Conservation (phyloP, 2,113 vertebrate species). For the Paradisaea rubra region DNA sequence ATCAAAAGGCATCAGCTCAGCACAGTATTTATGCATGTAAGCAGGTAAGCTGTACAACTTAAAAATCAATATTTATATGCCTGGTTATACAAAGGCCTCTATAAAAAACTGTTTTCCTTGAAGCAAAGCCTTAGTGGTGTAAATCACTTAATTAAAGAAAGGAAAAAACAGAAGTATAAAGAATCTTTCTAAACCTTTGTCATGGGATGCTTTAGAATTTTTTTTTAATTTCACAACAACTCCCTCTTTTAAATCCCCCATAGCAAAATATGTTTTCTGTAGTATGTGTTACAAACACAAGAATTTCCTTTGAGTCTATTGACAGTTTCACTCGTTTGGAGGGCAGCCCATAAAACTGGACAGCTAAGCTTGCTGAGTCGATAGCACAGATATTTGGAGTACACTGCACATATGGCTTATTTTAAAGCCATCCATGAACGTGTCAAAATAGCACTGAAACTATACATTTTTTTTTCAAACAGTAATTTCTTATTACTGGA, state of each 20-base stretch:
- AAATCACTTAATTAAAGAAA: not conserved
- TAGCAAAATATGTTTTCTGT: not conserved
- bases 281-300: not conserved
- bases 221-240: not conserved
- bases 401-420: not conserved
- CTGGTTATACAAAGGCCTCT: not conserved
- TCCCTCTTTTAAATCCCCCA: not conserved
- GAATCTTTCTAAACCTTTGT: not conserved
- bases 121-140: not conserved
- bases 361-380: not conserved
- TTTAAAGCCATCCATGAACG: not conserved
- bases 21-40: not conserved
- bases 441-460: not conserved
- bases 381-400: not conserved
- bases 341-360: not conserved
- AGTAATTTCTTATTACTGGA: not conserved
- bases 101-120: not conserved
- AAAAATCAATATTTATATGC: not conserved
- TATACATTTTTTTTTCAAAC: not conserved
- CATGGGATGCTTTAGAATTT: not conserved
- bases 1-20: not conserved
- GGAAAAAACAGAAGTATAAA: not conserved
- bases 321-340: rapidly evolving
- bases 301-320: not conserved
- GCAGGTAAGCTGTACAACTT: not conserved